Base-by-base conservation (phyloP, 2,113 vertebrate genomes). In the Eleginops maclovinus region DNA sequence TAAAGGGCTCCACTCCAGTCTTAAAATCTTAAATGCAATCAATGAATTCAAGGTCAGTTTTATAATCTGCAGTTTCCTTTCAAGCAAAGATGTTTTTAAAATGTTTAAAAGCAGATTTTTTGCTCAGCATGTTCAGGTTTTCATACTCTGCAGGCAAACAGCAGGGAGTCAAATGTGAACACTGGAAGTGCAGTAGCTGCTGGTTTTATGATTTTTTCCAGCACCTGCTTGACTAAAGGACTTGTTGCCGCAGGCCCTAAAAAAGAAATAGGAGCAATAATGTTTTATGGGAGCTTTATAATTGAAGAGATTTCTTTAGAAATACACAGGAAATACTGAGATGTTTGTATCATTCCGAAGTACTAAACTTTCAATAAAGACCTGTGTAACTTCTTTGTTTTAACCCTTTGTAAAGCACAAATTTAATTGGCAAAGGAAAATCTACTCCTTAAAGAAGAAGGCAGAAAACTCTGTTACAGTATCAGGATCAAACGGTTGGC, bases 301-400 rank as follows among this genome's bases (percentile, higher is more conserved):
- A 44, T 36, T 62, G 47, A 63, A 54, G 19, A 64, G 59, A 72
- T 72, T 60, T 24, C 26, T n/a, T 41, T 21, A 44, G n/a, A 28
- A 63, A 61, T 47, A 16, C 26, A 51, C 13, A 72, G 21, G 24
- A 63, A 63, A 46, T 55, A 22, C 17, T 73, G 46, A 62, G 36
- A 13, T 7, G 31, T 26, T 12, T 21, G 3, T 54, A 19, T 11
- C 22, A 24, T 13, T 41, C 31, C 46, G n/a, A 44, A 24, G 40
- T n/a, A n/a, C 5, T 55, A 8, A 17, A 5, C 22, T 36, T 22
- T 22, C 24, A 19, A 21, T 41, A 12, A 41, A 41, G 14, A 21
- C 24, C 17, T 65, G 11, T 16, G 24, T 7, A 3, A 3, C 28
- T 64, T 51, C 64, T 40, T 36, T 36, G 31, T 36, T 36, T 36